Conservation (phyloP, 2,797 vertebrate genomes). For the Sebastes diploproa region DNA sequence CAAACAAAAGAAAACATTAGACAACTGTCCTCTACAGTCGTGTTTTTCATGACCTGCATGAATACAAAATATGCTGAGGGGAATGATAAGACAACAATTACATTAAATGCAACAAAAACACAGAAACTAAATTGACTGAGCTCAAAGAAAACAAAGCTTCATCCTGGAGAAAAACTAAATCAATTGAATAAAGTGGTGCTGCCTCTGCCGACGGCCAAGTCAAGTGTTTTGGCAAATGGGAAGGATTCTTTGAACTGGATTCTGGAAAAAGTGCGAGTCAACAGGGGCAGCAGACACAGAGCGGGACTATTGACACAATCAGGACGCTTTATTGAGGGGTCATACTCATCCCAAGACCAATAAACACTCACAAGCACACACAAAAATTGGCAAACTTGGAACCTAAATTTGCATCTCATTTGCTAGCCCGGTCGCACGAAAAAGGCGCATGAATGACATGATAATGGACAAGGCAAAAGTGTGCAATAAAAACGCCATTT, state of each 20-base stretch:
- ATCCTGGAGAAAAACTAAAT: neutral
- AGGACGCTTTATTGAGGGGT: neutral
- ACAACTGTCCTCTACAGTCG: neutral
- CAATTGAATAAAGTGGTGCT: neutral
- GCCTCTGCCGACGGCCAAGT: neutral
- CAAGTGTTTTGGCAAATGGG: neutral
- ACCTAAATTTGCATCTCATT: neutral
- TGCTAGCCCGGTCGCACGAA: too few relatives aligned
- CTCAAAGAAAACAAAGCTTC: neutral
- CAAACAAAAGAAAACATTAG: constrained; percentile 2
- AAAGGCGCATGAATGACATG: too few relatives aligned
- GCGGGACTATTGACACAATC: neutral
- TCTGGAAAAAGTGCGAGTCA: constrained; percentile 26
- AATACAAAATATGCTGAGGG: neutral
- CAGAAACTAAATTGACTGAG: neutral
- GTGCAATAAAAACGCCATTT: too few relatives aligned
- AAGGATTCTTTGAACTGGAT: neutral
- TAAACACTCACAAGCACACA: neutral
- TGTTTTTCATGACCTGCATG: neutral
- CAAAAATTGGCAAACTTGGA: neutral
- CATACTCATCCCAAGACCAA: neutral
- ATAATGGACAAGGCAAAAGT: too few relatives aligned
- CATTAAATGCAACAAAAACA: neutral
- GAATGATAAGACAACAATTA: neutral
- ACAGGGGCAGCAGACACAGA: neutral